Evolutionary conservation across 2,888 invertebrate genomes (phyloP).

Genomic region (Drosophila rubida): DNA sequence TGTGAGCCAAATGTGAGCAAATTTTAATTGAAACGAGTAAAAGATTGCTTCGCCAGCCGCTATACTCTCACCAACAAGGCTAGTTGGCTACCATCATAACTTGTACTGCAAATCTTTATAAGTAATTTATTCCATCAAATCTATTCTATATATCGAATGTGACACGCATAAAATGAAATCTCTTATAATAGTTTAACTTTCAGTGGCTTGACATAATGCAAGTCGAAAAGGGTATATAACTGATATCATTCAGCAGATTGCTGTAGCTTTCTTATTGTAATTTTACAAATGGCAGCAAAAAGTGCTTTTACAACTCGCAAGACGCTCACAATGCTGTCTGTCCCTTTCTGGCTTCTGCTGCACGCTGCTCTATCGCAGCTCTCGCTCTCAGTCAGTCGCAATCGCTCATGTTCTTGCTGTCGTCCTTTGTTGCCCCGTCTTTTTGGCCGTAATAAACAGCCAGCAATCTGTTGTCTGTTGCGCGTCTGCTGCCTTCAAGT

Average conservation of each 20-base stretch:
- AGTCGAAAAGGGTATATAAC: slow-evolving; percentile 17
- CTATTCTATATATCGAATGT: background rate
- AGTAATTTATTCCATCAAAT: background rate
- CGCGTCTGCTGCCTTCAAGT: slow-evolving; percentile 79
- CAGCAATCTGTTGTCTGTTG: slow-evolving; percentile 79
- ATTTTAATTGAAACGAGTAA: slow-evolving; percentile 68
- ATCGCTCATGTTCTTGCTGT: background rate
- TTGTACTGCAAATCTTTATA: background rate
- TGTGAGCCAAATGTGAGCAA: slow-evolving; percentile 44
- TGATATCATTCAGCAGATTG: slow-evolving; percentile 36
- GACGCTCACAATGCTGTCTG: slow-evolving; percentile 65
- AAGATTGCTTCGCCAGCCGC: slow-evolving; percentile 26
- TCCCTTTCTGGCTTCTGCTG: slow-evolving; percentile 12
- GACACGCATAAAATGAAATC: background rate
- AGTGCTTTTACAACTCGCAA: slow-evolving; percentile 51
- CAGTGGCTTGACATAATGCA: slow-evolving; percentile 5
- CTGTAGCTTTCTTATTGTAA: slow-evolving; percentile 59
- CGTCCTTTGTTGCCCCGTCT: slow-evolving; percentile 35
- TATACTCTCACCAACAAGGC: slow-evolving; percentile 15
- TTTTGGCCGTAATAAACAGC: slow-evolving; percentile 75
- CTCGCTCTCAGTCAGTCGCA: slow-evolving; percentile 1
- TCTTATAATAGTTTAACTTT: background rate
- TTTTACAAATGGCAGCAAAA: slow-evolving; percentile 73
- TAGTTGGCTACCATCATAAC: too few relatives aligned
- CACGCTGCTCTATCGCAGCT: background rate